These are phyloP conservation scores for Carassius gibelio DNA, from an alignment of 2,113 vertebrate genomes.

Conservation along the genomic window DNA sequence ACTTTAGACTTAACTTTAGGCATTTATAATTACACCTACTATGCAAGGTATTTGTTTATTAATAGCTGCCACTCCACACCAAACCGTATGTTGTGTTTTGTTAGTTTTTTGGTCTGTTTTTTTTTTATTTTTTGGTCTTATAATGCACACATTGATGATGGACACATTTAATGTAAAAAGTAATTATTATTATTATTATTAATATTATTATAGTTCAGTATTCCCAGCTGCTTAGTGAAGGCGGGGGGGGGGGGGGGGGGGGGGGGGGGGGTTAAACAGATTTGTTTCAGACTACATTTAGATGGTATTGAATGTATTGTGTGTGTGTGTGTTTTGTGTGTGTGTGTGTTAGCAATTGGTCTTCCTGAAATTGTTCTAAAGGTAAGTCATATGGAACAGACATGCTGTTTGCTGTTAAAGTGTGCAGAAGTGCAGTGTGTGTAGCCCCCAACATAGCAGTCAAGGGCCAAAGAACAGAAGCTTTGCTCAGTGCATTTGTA, in stretches of 20 bases:
- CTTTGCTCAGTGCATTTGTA: slow-evolving; percentile 61
- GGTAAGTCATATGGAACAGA: slow-evolving; percentile 15
- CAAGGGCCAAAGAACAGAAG: slow-evolving; percentile 39
- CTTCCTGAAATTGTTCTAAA: slow-evolving; percentile 1
- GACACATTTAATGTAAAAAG: no score
- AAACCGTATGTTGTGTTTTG: no score
- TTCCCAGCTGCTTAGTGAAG: background rate
- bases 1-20: no score
- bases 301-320: background rate
- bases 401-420: no score
- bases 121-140: no score
- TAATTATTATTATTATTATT: background rate
- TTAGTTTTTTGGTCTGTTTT: no score
- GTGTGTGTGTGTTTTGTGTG: no score
- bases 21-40: no score
- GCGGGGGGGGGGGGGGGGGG: no score
- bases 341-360: background rate
- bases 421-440: background rate
- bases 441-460: background rate
- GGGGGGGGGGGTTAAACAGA: background rate
- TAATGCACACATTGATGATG: no score
- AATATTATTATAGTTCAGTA: background rate
- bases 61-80: no score
- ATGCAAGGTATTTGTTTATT: no score
- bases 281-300: background rate